Conservation (phyloP, 1,140 invertebrate species). For the Aphaenogaster rudis region DNA sequence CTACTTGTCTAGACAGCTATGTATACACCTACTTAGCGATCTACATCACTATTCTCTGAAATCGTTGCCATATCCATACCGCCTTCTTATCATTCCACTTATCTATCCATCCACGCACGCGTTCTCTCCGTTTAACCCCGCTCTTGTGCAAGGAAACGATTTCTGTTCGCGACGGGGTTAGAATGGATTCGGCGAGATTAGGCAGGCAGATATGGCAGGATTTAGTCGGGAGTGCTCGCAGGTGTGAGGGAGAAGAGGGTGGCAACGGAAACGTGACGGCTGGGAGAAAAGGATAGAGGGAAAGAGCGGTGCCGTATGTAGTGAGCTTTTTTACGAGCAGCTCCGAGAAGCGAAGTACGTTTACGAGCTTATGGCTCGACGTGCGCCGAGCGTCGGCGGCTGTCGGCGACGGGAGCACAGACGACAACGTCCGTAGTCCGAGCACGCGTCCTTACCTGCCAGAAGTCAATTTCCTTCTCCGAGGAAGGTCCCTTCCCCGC, state of each 20-base stretch:
- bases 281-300: not conserved
- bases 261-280: conserved; percentile 7
- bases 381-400: conserved; percentile 36
- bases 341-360: conserved; percentile 57
- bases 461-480: conserved; percentile 82
- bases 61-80: conserved; percentile 10
- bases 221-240: conserved; percentile 15
- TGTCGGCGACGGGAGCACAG: conserved; percentile 8
- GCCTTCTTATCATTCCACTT: conserved; percentile 40
- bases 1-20: not conserved
- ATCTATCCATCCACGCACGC: conserved; percentile 34
- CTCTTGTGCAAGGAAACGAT: conserved; percentile 42
- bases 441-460: conserved; percentile 79
- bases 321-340: conserved; percentile 67
- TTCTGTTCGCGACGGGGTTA: conserved; percentile 29
- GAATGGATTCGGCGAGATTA: conserved; percentile 63
- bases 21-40: conserved; percentile 2
- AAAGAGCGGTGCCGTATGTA: conserved; percentile 24
- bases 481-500: conserved; percentile 41
- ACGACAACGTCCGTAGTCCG: conserved; percentile 71
- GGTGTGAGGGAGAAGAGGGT: not conserved
- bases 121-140: not conserved
- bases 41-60: not conserved
- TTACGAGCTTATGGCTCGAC: conserved; percentile 75
- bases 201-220: conserved; percentile 43